Base-by-base conservation (phyloP, 1,140 invertebrate genomes). In the Aphaenogaster rudis region DNA sequence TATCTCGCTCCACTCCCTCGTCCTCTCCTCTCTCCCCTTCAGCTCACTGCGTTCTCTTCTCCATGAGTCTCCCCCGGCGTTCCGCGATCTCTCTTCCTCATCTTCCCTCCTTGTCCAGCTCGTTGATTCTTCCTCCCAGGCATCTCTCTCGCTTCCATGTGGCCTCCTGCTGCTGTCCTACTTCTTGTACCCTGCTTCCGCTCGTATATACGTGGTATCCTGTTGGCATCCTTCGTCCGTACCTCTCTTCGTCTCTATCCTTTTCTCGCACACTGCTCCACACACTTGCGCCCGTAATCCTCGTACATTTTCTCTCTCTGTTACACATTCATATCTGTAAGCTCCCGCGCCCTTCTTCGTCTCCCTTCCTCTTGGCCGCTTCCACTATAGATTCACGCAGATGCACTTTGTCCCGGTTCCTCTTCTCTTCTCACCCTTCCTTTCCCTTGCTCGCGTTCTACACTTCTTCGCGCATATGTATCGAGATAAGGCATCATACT, bases 51-150 rank as follows among this genome's bases (percentile, higher is more conserved):
- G 33, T 28, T 45, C 50, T 64, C 42, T 42, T 9, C 57, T 54
- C 64, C n/a, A 61, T 21, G 36, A 17, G n/a, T 3, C 61, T 90
- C 57, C 59, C 87, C 87, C 90, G 81, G 87, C 88, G 88, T 88
- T 88, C 78, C 69, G 52, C 66, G 57, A 69, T 59, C 59, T 63
- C 67, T 72, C 66, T 74, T 69, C 42, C 76, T 59, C 85, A 9
- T 28, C 33, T n/a, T 45, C 52, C 15, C 28, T 86, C 72, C 36
- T 42, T 21, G 61, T 72, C 28, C n/a, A 36, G 11, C 76, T 21
- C 50, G 42, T 57, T 1, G 48, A 21, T 13, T 8, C 64, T 77
- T 42, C 15, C 74, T 52, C 15, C 17, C 0, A 54, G 54, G 6
- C 61, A 5, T 48, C 45, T 66, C 48, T 52, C 36, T 64, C 45